Conservation (phyloP, 2,888 invertebrate species). For the Aelia acuminata region DNA sequence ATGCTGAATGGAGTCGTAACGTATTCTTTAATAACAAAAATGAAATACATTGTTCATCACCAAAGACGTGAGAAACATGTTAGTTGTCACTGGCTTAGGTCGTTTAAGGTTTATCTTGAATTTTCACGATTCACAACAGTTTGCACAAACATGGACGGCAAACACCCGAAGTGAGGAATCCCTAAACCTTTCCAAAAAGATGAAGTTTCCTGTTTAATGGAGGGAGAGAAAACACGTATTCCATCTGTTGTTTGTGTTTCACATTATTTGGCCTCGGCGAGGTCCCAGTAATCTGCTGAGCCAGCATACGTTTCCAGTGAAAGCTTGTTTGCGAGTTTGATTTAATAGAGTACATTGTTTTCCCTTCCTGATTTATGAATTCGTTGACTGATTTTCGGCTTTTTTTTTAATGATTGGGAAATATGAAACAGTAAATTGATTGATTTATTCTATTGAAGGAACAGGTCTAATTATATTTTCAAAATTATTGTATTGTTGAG, state of each 20-base stretch:
- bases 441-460: too few relatives aligned
- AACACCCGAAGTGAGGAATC: background rate
- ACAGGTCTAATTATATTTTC: too few relatives aligned
- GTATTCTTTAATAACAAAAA: too few relatives aligned
- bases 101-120: background rate
- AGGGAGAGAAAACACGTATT: slow-evolving; percentile 23
- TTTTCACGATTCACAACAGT: background rate
- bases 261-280: background rate
- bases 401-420: too few relatives aligned
- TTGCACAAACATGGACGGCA: background rate
- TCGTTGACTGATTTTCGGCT: background rate
- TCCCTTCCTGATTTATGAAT: background rate
- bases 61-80: too few relatives aligned
- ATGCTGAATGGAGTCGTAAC: too few relatives aligned
- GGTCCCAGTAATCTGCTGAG: background rate
- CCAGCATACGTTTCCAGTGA: background rate
- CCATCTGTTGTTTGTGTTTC: slow-evolving; percentile 37
- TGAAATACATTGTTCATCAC: too few relatives aligned
- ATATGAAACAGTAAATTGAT: too few relatives aligned
- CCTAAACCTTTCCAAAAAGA: background rate
- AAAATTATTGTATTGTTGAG: too few relatives aligned
- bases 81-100: background rate
- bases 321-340: background rate
- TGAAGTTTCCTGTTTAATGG: slow-evolving; percentile 18
- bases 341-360: background rate